Conservation (phyloP, 2,797 vertebrate species). For the Coregonus ussuriensis region DNA sequence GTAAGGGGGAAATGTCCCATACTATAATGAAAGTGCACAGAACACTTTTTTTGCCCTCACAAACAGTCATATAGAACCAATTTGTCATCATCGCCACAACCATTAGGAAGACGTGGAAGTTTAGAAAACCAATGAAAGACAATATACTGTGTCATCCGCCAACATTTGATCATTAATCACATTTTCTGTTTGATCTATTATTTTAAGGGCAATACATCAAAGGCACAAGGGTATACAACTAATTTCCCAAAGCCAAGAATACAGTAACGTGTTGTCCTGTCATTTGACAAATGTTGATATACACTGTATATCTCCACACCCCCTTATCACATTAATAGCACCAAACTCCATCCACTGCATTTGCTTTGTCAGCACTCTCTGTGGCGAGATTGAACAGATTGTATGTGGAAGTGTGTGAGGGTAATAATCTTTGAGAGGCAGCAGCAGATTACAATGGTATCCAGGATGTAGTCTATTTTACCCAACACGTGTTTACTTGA, state of each 20-base stretch:
- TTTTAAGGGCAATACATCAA: not conserved
- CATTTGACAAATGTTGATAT: slow-evolving; percentile 43
- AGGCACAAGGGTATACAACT: not conserved
- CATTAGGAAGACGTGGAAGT: not conserved
- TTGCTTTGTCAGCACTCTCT: slow-evolving; percentile 18
- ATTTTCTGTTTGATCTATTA: not conserved
- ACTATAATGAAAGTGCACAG: not conserved
- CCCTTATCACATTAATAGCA: slow-evolving; percentile 31
- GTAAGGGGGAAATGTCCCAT: not conserved
- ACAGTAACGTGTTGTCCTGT: not conserved
- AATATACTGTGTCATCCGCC: not conserved
- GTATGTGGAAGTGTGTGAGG: slow-evolving; percentile 42
- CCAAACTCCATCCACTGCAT: not conserved
- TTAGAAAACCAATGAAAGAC: not conserved
- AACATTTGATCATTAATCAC: not conserved
- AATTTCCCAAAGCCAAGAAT: slow-evolving; percentile 19
- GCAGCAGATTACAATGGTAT: slow-evolving; percentile 55
- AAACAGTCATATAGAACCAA: not conserved
- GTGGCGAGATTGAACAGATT: slow-evolving; percentile 45
- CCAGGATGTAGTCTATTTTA: slow-evolving; percentile 29
- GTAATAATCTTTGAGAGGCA: slow-evolving; percentile 51
- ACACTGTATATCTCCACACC: slow-evolving; percentile 1
- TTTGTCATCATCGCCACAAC: not conserved
- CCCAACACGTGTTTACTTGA: slow-evolving; percentile 2
- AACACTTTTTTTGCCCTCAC: not conserved